Evolutionary conservation across 23 tunicate species (phyloP).

Genomic region (Styela clava): DNA sequence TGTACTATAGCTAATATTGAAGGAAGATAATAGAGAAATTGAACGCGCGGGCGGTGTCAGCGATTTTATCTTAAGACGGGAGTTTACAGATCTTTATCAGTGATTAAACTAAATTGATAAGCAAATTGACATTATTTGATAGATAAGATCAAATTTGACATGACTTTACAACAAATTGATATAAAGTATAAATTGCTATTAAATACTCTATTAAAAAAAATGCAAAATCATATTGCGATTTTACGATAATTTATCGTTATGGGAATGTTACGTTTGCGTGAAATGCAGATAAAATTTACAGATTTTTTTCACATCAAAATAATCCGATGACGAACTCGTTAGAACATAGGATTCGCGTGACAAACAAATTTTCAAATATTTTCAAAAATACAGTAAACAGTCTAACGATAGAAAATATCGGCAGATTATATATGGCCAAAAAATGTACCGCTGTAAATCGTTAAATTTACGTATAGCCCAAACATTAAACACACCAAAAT

Average conservation of each 20-base stretch:
- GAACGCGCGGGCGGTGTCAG: not conserved
- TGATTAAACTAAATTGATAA: not conserved
- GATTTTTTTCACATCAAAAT: not conserved
- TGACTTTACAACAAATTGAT: not conserved
- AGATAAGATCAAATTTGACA: not conserved
- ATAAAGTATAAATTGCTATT: not conserved
- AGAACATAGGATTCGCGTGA: not conserved
- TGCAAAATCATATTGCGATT: too few species aligned
- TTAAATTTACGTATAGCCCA: too few species aligned
- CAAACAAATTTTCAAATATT: too few species aligned
- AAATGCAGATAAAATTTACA: too few species aligned
- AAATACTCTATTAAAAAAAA: too few species aligned
- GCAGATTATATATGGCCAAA: too few species aligned
- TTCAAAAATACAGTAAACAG: too few species aligned
- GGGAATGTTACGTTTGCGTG: too few species aligned
- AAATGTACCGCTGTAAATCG: too few species aligned
- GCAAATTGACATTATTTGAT: not conserved
- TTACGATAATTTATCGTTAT: too few species aligned
- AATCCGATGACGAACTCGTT: not conserved
- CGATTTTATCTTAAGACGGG: not conserved
- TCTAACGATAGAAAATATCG: too few species aligned
- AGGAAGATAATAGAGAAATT: not conserved
- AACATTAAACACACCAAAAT: too few species aligned
- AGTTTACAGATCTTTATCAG: not conserved
- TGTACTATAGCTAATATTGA: not conserved